These are phyloP conservation scores for Chloebia gouldiae DNA, from an alignment of 2,113 vertebrate genomes.

Conservation along the genomic window DNA sequence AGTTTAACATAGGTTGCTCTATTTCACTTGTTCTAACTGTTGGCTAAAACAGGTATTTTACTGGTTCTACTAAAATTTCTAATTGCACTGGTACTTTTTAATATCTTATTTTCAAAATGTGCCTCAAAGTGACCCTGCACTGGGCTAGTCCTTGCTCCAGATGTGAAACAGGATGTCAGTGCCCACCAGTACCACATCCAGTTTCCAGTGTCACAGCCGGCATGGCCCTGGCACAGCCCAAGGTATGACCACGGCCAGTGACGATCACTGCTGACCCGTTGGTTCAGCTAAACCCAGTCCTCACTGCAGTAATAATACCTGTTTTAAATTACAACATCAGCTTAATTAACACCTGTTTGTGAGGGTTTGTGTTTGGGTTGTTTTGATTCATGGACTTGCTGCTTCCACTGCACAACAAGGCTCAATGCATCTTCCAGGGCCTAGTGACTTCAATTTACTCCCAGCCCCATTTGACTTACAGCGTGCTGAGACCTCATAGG, in stretches of 20 bases:
- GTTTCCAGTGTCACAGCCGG: not conserved
- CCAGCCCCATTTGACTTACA: accelerated
- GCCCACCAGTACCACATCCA: not conserved
- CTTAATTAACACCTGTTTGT: not conserved
- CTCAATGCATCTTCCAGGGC: constrained; percentile 62
- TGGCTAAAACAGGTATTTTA: constrained; percentile 78
- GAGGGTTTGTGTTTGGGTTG: not conserved
- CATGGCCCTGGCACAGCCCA: not conserved
- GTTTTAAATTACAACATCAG: constrained; percentile 58
- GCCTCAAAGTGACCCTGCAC: not conserved
- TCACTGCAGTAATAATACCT: constrained; percentile 63
- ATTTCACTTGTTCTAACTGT: constrained; percentile 22
- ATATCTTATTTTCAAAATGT: not conserved
- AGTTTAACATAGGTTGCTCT: not conserved
- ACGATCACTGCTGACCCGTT: accelerated
- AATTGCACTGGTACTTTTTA: not conserved
- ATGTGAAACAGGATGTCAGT: not conserved
- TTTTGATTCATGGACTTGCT: not conserved
- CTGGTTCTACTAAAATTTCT: constrained; percentile 31
- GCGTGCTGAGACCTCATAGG: not conserved
- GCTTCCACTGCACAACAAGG: constrained; percentile 50
- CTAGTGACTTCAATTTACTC: not conserved
- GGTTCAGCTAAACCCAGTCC: not conserved
- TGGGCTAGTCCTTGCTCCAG: not conserved
- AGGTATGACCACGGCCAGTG: not conserved